Conservation (phyloP, 2,113 vertebrate genomes). For the Mohoua ochrocephala region DNA sequence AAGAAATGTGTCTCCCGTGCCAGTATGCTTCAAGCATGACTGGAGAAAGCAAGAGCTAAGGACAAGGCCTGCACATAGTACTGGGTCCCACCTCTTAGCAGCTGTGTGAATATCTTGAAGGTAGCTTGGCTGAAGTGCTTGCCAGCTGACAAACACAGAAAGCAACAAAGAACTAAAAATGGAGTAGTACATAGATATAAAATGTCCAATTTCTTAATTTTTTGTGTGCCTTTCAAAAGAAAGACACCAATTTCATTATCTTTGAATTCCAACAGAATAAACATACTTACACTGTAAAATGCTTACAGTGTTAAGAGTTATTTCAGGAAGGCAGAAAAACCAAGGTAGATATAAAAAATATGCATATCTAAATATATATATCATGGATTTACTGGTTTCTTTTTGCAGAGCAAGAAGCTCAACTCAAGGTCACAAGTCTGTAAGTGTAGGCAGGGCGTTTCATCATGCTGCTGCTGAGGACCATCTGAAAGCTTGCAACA, state of each 20-base stretch:
- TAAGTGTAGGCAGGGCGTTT: background rate
- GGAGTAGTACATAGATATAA: background rate
- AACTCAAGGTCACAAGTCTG: background rate
- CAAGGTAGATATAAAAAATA: background rate
- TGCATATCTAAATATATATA: background rate
- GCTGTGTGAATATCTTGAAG: background rate
- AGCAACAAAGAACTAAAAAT: background rate
- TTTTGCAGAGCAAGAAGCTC: background rate
- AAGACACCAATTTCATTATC: background rate
- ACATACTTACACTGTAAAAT: background rate
- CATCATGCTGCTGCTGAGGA: background rate
- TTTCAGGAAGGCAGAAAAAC: background rate
- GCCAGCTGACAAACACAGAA: background rate
- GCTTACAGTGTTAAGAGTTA: background rate
- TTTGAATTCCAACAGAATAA: background rate
- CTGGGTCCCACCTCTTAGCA: background rate
- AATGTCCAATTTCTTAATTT: background rate
- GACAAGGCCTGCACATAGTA: background rate
- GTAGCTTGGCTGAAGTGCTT: background rate
- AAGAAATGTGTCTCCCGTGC: background rate
- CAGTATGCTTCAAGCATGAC: background rate
- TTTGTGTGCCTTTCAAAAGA: background rate
- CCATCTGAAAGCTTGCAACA: background rate
- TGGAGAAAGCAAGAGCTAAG: background rate
- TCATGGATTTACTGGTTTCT: background rate